A percentile compares a stretch with the other conserved stretches of the same genome.
Evolutionary conservation across 2,113 vertebrate genomes (phyloP).

Genomic region (Chaetodon trifascialis): DNA sequence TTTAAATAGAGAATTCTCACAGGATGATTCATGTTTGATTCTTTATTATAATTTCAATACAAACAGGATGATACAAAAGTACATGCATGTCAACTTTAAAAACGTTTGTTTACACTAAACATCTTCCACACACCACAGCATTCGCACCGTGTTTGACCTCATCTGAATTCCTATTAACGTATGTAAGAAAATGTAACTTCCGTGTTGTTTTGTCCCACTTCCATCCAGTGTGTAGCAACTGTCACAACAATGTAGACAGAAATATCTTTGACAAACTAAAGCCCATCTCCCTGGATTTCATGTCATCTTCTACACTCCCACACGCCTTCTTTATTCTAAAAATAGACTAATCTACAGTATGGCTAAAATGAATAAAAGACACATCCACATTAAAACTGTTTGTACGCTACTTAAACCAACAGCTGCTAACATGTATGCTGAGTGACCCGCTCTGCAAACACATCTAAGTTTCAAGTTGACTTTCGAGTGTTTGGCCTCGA

Average conservation of each 20-base stretch:
- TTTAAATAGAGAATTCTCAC: not conserved
- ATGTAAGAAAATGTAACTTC: not conserved
- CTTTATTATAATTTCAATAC: slow-evolving; percentile 50
- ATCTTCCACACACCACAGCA: not conserved
- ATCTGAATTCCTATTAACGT: not conserved
- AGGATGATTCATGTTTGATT: not conserved
- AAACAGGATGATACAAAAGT: slow-evolving; percentile 22
- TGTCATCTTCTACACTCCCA: not conserved
- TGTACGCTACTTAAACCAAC: not conserved
- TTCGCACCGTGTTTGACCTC: not conserved
- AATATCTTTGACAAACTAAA: not conserved
- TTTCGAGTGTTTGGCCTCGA: not conserved
- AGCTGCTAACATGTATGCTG: not conserved
- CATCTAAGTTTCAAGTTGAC: not conserved
- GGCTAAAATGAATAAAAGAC: not conserved
- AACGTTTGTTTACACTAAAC: not conserved
- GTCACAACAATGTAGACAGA: not conserved
- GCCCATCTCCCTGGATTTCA: not conserved
- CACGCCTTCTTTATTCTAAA: not conserved
- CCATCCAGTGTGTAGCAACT: not conserved
- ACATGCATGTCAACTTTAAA: not conserved
- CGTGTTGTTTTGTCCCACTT: not conserved
- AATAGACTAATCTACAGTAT: not conserved
- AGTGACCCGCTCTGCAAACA: not conserved
- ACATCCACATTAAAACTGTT: not conserved